Percentiles rank a stretch among this genome's conserved stretches.
These are phyloP conservation scores for Spisula subtruncata DNA, from an alignment of 2,888 invertebrate species.

Conservation along the genomic window DNA sequence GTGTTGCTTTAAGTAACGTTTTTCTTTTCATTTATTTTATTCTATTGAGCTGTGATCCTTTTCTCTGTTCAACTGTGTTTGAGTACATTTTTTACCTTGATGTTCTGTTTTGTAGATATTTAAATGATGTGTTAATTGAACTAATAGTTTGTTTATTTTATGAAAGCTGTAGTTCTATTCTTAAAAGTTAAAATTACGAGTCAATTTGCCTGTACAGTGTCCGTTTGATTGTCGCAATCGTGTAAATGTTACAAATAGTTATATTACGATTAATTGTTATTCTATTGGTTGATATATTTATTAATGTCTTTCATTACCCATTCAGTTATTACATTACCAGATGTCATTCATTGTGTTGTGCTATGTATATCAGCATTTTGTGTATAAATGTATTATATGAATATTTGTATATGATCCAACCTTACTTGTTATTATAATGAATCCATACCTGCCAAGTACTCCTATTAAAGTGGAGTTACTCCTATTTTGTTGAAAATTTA, in stretches of 20 bases:
- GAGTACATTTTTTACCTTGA: background rate
- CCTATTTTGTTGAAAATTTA: too few species aligned
- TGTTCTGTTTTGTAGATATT: background rate
- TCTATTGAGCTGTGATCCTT: background rate
- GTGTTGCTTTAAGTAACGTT: background rate
- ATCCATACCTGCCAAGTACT: too few species aligned
- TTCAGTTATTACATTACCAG: background rate
- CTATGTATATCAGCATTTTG: background rate
- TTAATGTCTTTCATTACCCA: constrained; percentile 1
- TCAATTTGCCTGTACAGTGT: too few species aligned
- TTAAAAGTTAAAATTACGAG: too few species aligned
- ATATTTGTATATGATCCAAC: background rate
- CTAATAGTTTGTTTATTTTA: background rate
- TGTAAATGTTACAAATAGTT: background rate
- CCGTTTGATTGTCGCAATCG: too few species aligned
- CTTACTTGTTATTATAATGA: background rate
- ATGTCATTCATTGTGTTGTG: too few species aligned
- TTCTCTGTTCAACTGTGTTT: background rate
- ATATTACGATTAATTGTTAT: background rate
- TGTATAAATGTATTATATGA: background rate
- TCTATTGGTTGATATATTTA: background rate
- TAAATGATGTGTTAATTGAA: background rate
- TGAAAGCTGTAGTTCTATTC: too few species aligned
- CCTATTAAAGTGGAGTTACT: too few species aligned
- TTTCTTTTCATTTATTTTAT: background rate